These are phyloP conservation scores for Cavia aperea DNA, from an alignment of 2,113 vertebrate species.

Conservation along the genomic window DNA sequence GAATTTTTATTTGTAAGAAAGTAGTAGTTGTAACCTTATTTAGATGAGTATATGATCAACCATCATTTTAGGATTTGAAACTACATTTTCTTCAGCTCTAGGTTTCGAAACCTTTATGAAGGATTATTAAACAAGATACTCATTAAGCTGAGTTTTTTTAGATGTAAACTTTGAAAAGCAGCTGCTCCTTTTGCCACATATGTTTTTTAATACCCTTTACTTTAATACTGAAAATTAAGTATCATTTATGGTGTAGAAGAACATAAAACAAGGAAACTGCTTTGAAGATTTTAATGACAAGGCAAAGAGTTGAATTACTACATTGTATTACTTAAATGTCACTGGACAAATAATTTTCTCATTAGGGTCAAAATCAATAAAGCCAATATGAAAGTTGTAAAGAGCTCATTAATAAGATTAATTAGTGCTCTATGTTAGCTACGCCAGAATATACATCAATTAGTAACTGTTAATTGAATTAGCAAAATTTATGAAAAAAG, in stretches of 20 bases:
- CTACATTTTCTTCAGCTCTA: not conserved
- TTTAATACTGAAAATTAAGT: constrained; percentile 1
- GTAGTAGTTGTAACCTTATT: not conserved
- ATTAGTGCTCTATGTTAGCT: constrained; percentile 22
- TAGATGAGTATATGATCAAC: not conserved
- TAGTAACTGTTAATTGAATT: constrained; percentile 29
- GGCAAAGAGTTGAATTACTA: constrained; percentile 51
- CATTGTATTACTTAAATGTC: constrained; percentile 56
- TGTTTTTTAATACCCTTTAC: not conserved
- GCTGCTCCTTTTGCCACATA: not conserved
- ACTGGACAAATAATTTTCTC: constrained; percentile 43
- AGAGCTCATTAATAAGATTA: constrained; percentile 46
- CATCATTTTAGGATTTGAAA: not conserved
- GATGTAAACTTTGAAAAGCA: constrained; percentile 27
- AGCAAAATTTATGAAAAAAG: not conserved
- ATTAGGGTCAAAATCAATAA: constrained; percentile 54
- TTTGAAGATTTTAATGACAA: constrained; percentile 24
- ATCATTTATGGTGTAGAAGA: not conserved
- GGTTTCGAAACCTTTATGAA: constrained; percentile 1
- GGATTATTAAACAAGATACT: not conserved
- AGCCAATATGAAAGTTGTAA: constrained; percentile 40
- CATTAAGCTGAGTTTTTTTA: not conserved
- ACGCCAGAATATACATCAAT: constrained; percentile 38
- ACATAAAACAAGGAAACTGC: not conserved
- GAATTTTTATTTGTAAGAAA: not conserved